Conservation (phyloP, 2,888 invertebrate species). For the Parapristionchus giblindavisi region DNA sequence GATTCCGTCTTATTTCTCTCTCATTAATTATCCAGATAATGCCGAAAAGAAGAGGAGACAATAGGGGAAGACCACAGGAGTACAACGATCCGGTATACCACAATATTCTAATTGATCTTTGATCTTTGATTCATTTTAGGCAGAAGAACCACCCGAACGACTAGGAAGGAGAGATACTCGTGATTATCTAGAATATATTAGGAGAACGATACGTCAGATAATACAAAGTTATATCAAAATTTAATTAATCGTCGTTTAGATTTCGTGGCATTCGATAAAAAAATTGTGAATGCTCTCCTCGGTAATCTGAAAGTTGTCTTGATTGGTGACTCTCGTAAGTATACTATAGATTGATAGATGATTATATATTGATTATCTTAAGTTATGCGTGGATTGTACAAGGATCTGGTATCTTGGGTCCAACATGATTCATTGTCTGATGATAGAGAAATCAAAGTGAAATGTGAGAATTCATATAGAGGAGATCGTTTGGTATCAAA, state of each 20-base stretch:
- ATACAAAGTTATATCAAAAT: too few relatives aligned
- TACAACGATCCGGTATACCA: too few relatives aligned
- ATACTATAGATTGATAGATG: neutral
- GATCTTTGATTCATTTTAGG: too few relatives aligned
- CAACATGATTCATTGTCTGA: conserved; percentile 38
- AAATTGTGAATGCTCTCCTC: conserved; percentile 17
- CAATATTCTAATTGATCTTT: too few relatives aligned
- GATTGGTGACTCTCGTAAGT: conserved; percentile 55
- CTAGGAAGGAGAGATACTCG: too few relatives aligned
- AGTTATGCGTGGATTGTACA: conserved; percentile 56
- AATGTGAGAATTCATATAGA: conserved; percentile 40
- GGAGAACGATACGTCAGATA: neutral
- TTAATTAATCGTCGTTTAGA: too few relatives aligned
- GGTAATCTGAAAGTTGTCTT: conserved; percentile 40
- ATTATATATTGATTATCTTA: conserved; percentile 12
- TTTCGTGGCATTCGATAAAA: neutral
- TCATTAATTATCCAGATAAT: too few relatives aligned
- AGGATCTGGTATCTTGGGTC: conserved; percentile 46
- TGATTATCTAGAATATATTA: neutral
- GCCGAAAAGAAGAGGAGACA: too few relatives aligned
- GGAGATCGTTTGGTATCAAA: conserved; percentile 48
- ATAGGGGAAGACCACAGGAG: too few relatives aligned
- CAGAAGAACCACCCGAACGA: too few relatives aligned
- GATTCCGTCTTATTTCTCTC: too few relatives aligned
- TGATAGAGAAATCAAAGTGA: conserved; percentile 6